Percentiles rank a stretch among this genome's conserved stretches.
Conservation (phyloP, 2,113 vertebrate species). For the Perca schrenkii region DNA sequence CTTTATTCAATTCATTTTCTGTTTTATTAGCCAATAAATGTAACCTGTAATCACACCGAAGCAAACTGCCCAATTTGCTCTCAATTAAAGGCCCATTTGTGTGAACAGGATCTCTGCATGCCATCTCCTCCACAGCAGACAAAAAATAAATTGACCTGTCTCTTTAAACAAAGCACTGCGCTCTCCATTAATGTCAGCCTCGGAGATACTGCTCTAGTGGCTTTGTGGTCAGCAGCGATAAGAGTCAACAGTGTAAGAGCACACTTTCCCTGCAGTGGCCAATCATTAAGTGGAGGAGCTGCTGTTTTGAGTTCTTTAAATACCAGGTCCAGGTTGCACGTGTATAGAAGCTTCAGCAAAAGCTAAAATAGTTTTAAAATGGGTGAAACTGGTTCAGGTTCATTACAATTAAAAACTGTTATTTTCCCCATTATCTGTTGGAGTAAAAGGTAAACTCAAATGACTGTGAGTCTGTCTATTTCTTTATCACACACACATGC, state of each 20-base stretch:
- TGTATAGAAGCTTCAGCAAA: conserved; percentile 18
- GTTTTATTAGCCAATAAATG: conserved; percentile 25
- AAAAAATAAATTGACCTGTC: conserved; percentile 71
- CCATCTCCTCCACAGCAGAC: conserved; percentile 58
- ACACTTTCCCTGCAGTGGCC: conserved; percentile 77
- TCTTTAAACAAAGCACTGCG: conserved; percentile 71
- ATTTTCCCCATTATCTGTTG: background rate
- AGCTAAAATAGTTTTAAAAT: conserved; percentile 5
- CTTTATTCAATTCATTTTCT: conserved; percentile 10
- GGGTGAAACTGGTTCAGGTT: background rate
- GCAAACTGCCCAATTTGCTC: conserved; percentile 38
- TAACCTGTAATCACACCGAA: background rate
- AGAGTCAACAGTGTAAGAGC: conserved; percentile 80
- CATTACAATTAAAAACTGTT: background rate
- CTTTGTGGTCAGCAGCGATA: conserved; percentile 83
- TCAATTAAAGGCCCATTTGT: conserved; percentile 63
- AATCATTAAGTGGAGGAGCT: conserved; percentile 83
- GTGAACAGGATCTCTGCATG: conserved; percentile 24
- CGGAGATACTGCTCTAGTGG: conserved; percentile 70
- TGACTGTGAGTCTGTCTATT: background rate
- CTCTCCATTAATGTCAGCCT: conserved; percentile 79
- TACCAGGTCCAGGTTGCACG: conserved; percentile 52
- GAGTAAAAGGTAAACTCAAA: conserved; percentile 27
- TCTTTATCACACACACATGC: conserved; percentile 8
- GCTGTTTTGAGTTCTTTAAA: conserved; percentile 80